Conservation (phyloP, 2,113 vertebrate species). For the Casuarius casuarius region DNA sequence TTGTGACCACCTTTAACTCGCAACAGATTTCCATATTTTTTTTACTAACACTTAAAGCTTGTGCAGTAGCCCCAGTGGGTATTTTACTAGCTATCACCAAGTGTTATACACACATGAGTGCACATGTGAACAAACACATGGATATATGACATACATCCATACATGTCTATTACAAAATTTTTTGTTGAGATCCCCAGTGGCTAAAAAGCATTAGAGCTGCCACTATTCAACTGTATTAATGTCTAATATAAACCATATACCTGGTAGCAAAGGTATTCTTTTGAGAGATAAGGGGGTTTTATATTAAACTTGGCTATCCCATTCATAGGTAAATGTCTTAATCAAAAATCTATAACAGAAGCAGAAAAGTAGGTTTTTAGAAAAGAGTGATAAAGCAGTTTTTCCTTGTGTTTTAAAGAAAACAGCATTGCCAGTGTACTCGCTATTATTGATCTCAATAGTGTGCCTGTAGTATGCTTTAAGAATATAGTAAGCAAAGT, state of each 20-base stretch:
- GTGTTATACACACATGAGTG: rapidly evolving
- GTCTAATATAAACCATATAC: neutral
- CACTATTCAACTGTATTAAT: neutral
- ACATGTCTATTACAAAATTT: neutral
- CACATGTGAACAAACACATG: neutral
- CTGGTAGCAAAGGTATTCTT: neutral
- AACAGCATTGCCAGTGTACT: neutral
- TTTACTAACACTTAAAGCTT: neutral
- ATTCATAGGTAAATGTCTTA: neutral
- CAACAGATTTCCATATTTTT: neutral
- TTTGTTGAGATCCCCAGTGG: neutral
- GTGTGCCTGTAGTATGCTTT: neutral
- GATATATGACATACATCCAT: too few relatives aligned
- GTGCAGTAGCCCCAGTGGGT: neutral
- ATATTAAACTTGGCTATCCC: neutral
- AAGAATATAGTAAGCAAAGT: neutral
- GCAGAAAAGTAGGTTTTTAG: neutral
- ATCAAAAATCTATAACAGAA: neutral
- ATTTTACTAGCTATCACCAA: neutral
- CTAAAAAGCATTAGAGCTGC: neutral
- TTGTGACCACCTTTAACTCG: neutral
- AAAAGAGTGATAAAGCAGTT: neutral
- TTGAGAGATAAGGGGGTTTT: neutral
- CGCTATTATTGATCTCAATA: neutral
- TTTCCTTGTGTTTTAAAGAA: neutral